Conservation (phyloP, 2,113 vertebrate genomes). For the Syrrhaptes paradoxus region DNA sequence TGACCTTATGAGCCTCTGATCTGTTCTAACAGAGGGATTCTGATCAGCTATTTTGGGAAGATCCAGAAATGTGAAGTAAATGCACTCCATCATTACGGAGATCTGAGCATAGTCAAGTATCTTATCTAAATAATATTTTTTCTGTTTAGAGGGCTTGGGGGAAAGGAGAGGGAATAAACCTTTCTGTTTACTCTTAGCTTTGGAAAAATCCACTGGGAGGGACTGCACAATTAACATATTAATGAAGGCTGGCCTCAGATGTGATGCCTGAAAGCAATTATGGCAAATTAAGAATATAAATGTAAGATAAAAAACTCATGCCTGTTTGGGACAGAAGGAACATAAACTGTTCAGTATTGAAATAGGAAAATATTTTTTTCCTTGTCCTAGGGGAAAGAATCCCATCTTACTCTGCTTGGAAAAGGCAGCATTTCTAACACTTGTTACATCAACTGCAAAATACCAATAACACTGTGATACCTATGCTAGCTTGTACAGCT, state of each 20-base stretch:
- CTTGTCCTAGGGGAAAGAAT: neutral
- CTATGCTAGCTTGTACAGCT: neutral
- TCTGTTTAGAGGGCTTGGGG: neutral
- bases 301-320: neutral
- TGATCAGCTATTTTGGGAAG: neutral
- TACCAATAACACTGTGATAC: neutral
- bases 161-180: conserved; percentile 5
- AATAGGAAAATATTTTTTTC: neutral
- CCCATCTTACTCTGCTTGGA: neutral
- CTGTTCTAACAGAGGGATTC: neutral
- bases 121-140: conserved; percentile 16
- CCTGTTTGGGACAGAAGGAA: conserved; percentile 3
- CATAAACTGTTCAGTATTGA: neutral
- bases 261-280: conserved; percentile 53
- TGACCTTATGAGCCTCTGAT: neutral
- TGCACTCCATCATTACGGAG: neutral
- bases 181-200: conserved; percentile 48
- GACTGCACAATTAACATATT: conserved; percentile 68
- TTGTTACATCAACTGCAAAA: neutral
- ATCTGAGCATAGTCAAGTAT: neutral
- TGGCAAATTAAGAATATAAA: conserved; percentile 61
- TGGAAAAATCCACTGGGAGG: conserved; percentile 43
- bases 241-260: conserved; percentile 67
- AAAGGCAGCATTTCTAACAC: neutral
- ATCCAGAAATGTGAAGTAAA: neutral